Base-by-base conservation (phyloP, 92 coral and sea anemone genomes). In the Meandrina meandrites region DNA sequence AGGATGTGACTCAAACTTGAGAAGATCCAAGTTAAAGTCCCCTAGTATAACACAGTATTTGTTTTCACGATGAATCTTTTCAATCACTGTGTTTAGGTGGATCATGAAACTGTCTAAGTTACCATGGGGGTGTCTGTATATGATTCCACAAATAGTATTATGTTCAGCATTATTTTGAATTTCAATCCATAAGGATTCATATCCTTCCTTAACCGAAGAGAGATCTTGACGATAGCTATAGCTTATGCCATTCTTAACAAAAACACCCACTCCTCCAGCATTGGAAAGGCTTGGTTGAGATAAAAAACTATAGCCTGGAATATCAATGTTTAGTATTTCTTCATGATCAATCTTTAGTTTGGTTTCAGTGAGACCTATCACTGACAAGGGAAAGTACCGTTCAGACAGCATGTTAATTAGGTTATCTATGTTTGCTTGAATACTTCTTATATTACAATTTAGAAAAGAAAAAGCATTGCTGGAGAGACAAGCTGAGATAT, bases 101-200 rank as follows among this genome's bases (percentile, higher is more conserved):
- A 66, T 56, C 90, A 77, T 56, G 62, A 86, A 90, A 56, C 90
- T 82, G 51, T 88, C 92, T 57, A 88, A 76, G 53, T 88, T 79
- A 76, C 89, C 84, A 88, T 79, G 70, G 12, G 91, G 95, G 71
- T 93, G 95, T 79, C 95, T 88, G 67, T 93, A 93, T 17, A 93
- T 78, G 17, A 92, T 92, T 58, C 92, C 92, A 92, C 91, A 87
- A 47, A 92, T 86, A 50, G 87, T 76, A 82, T 86, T 86, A 82
- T 89, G 91, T 48, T 90, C 78, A 36, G 83, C 79, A 73, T 82
- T 77, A 75, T 82, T 86, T 69, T 92, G 87, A 68, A 90, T 85
- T 31, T 93, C 93, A 66, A 90, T 88, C 95, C 95, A 93, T 76
- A 90, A 81, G 64, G 88, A 84, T 84, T 93, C 95, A 88, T 81